Conservation (phyloP, 2,888 invertebrate species). For the Xestia xanthographa region DNA sequence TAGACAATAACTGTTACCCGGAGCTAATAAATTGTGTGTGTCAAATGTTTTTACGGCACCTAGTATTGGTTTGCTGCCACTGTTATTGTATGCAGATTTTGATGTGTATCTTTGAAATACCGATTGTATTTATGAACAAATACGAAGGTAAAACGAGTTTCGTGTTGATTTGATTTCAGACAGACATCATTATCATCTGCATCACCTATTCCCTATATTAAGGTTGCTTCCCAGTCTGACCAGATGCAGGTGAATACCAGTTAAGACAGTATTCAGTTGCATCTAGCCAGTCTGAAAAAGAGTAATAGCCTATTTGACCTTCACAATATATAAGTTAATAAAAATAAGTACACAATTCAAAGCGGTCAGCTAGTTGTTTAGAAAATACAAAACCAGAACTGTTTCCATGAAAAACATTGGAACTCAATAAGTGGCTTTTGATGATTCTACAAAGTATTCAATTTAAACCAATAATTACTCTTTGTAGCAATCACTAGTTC, state of each 20-base stretch:
- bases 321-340: neutral
- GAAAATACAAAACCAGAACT: neutral
- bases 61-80: constrained; percentile 38
- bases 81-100: constrained; percentile 37
- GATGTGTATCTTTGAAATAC: constrained; percentile 8
- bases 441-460: neutral
- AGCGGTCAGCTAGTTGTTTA: neutral
- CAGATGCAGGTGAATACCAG: neutral
- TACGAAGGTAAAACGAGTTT: neutral
- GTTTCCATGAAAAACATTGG: neutral
- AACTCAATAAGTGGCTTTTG: neutral
- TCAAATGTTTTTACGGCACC: constrained; percentile 59
- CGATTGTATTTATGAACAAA: neutral
- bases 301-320: neutral
- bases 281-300: neutral
- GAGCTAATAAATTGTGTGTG: constrained; percentile 56
- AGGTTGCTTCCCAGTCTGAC: neutral
- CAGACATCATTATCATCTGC: neutral
- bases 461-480: neutral
- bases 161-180: neutral
- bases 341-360: too few relatives aligned
- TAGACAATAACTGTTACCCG: constrained; percentile 61
- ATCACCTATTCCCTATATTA: neutral
- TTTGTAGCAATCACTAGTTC: neutral
- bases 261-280: too few relatives aligned